These are phyloP conservation scores for Sepioteuthis lessoniana DNA, from an alignment of 2,888 invertebrate genomes.

Conservation along the genomic window DNA sequence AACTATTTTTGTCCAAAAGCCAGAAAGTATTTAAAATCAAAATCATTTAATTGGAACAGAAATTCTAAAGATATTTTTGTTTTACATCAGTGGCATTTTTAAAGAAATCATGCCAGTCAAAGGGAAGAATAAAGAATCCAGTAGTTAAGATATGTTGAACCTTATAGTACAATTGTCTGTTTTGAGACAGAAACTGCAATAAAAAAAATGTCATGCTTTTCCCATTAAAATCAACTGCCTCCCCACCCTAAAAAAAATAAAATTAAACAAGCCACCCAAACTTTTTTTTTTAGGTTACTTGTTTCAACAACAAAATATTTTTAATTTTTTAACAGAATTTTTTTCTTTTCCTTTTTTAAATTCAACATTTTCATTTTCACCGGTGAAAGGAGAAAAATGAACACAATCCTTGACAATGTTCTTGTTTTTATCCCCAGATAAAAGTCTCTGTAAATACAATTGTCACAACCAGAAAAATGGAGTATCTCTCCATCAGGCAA, in stretches of 20 bases:
- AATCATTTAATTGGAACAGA: neutral
- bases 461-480: neutral
- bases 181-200: neutral
- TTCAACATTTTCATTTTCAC: too few relatives aligned
- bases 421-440: neutral
- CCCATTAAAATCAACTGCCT: neutral
- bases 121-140: too few relatives aligned
- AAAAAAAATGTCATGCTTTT: neutral
- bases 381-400: neutral
- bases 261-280: neutral
- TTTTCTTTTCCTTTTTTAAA: too few relatives aligned
- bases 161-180: neutral
- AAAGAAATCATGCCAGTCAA: neutral
- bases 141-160: neutral
- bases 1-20: neutral
- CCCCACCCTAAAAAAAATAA: neutral
- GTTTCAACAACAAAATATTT: neutral
- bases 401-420: neutral
- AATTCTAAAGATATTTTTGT: neutral
- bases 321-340: neutral
- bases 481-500: neutral
- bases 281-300: neutral
- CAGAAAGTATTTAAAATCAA: neutral
- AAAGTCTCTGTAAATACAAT: neutral
- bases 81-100: neutral